phyloP scores from a whole-genome alignment of 2,888 invertebrate species.

The Panzeria rudis region DNA sequence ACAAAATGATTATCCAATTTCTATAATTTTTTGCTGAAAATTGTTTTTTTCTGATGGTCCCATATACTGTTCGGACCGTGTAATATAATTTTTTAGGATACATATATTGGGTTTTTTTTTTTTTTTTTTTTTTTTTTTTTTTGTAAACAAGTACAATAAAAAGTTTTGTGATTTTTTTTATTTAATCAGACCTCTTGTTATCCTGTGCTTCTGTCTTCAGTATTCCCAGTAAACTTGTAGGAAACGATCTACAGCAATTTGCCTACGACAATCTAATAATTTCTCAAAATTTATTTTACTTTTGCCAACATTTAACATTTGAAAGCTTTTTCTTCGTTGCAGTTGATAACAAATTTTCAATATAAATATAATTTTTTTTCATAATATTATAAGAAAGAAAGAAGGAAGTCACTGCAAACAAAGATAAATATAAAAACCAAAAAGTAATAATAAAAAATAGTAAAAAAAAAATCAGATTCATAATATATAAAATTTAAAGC shows the following conservation, averaged over 20 bases:
- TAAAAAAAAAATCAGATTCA: slow-evolving; percentile 40
- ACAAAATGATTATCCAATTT: too few species aligned
- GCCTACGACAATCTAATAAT: slow-evolving; percentile 56
- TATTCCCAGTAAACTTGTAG: not conserved
- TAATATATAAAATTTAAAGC: slow-evolving; percentile 59
- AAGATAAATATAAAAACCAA: slow-evolving; percentile 17
- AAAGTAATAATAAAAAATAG: slow-evolving; percentile 9
- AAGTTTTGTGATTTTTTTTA: too few species aligned
- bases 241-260: slow-evolving; percentile 39
- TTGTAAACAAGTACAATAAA: too few species aligned
- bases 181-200: not conserved
- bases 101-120: too few species aligned
- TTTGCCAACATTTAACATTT: slow-evolving; percentile 38
- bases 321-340: slow-evolving; percentile 26
- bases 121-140: too few species aligned
- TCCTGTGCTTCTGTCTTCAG: too few species aligned
- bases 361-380: slow-evolving; percentile 1
- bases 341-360: slow-evolving; percentile 22
- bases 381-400: slow-evolving; percentile 31
- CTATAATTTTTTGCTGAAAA: too few species aligned
- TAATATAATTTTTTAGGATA: too few species aligned
- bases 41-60: too few species aligned
- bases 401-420: slow-evolving; percentile 58
- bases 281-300: slow-evolving; percentile 13
- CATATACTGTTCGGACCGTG: too few species aligned